Conservation (phyloP, 2,888 invertebrate species). For the Piscicola geometra region DNA sequence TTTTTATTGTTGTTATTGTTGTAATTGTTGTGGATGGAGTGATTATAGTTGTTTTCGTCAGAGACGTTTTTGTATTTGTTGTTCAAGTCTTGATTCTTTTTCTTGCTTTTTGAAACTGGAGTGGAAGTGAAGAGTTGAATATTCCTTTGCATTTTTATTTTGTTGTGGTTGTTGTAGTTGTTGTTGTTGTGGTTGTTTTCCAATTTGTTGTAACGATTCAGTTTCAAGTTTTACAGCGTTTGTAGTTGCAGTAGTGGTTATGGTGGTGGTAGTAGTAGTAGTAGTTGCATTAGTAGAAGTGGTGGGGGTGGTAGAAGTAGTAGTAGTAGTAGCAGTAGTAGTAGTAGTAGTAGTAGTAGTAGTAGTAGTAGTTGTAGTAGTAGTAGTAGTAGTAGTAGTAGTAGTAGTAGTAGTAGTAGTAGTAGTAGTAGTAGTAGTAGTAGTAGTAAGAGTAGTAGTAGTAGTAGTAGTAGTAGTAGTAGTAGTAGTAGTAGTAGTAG, state of each 20-base stretch:
- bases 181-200: neutral
- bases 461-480: neutral
- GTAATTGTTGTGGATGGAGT: too few relatives aligned
- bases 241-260: too few relatives aligned
- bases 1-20: too few relatives aligned
- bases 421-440: neutral
- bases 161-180: neutral
- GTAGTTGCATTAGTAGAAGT: too few relatives aligned
- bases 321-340: too few relatives aligned
- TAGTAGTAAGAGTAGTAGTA: neutral
- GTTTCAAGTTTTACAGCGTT: neutral
- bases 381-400: neutral
- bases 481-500: neutral
- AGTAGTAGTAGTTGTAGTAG: neutral
- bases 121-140: too few relatives aligned
- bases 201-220: neutral
- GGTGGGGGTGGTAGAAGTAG: too few relatives aligned
- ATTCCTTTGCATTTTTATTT: neutral
- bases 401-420: neutral
- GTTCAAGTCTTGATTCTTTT: neutral
- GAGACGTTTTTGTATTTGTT: neutral
- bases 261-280: too few relatives aligned
- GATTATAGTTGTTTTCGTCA: neutral
- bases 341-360: too few relatives aligned
- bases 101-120: neutral